These are phyloP conservation scores for Melanostigma gelatinosum DNA, from an alignment of 2,113 vertebrate species.

Conservation along the genomic window DNA sequence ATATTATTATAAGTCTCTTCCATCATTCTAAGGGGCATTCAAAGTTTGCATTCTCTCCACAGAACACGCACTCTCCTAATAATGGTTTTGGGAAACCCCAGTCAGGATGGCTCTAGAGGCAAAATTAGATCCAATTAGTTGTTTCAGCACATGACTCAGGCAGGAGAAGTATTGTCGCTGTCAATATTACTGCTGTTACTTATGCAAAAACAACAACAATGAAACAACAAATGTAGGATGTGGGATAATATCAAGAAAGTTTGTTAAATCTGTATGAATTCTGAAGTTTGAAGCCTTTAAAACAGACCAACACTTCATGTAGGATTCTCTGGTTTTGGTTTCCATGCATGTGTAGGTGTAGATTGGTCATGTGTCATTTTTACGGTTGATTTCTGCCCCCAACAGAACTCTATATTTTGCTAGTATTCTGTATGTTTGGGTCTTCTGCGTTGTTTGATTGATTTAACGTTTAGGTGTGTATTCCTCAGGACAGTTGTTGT, in stretches of 20 bases:
- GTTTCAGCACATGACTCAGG: constrained; percentile 23
- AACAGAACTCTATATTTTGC: neutral
- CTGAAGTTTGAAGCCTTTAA: neutral
- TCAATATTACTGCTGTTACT: constrained; percentile 32
- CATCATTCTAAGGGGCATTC: neutral
- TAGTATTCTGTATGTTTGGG: neutral
- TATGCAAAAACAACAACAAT: neutral
- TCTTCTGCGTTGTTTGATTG: neutral
- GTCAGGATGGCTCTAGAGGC: constrained; percentile 23
- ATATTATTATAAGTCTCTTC: too few species aligned
- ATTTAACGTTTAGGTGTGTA: neutral
- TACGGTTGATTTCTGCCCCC: neutral
- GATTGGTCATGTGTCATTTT: neutral
- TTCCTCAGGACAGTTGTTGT: neutral
- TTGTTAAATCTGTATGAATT: constrained; percentile 3
- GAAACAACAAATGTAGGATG: neutral
- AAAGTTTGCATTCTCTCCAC: neutral
- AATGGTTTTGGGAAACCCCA: constrained; percentile 15
- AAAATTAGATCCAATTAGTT: constrained; percentile 14
- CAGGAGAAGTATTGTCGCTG: constrained; percentile 51
- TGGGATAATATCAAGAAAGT: neutral
- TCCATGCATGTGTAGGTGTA: neutral
- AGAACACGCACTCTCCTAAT: neutral
- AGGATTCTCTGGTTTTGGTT: neutral
- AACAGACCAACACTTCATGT: neutral